Base-by-base conservation (phyloP, 1,140 invertebrate genomes). In the Drosophila littoralis region DNA sequence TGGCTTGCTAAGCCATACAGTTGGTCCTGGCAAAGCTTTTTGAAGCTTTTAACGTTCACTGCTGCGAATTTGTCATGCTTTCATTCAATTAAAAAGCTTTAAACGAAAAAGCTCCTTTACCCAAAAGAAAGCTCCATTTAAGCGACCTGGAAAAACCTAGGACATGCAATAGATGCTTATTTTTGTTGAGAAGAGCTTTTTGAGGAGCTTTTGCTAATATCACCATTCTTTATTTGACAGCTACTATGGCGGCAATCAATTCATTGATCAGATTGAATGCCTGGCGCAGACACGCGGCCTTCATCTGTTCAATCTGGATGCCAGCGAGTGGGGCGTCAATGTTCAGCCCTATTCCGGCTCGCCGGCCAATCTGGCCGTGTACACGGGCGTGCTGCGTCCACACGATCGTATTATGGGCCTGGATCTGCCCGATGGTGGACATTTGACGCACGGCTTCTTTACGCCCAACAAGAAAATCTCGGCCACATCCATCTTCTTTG, bases 261-360 rank as follows among this genome's bases (percentile, higher is more conserved):
- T 94, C 81, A 99, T 99, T 76, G 99, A 99, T 94, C 93, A 99
- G 94, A 95, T 99, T 51, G 99, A 99, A 93, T 82, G 95, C 6
- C 92, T 99, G 15, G 97, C 97, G 61, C 98, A 99, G 93, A 95
- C 97, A 83, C 94, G 98, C 58, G 95, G 97, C 12, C 93, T 99
- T 28, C 95, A 97, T 92, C 95, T 97, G 1, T 99, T 95, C 92
- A 95, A 94, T 80, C 93, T 99, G n/a, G 94, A 96, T 90, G 93
- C 96, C 6, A 95, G 96, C 50, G 93, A 98, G 93, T 99, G 99
- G 99, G 98, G 98, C 46, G 98, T 98, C 2, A 99, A 99, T 94
- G 98, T 99, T 5, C 99, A 99, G 91, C 97, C 98, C 1, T 97
- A 98, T 88, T 99, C 98, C 35, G 98, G 99, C 4, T 99, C 97